A percentile compares a stretch with the other conserved stretches of the same genome.
Evolutionary conservation across 2,113 vertebrate genomes (phyloP).

Genomic region (Tilapia sparmanii): DNA sequence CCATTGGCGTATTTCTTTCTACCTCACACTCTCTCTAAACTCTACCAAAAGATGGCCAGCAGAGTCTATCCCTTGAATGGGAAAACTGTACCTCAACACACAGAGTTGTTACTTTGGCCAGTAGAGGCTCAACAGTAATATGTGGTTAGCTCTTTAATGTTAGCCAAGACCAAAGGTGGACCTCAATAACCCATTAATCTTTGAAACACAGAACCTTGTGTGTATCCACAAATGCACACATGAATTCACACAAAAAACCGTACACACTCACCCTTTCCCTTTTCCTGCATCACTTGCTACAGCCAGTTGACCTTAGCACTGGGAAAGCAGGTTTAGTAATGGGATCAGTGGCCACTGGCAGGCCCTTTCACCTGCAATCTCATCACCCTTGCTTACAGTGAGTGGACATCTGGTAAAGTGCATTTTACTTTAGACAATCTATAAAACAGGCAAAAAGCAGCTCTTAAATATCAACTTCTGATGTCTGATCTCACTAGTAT

Average conservation of each 20-base stretch:
- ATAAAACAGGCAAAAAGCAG: neutral
- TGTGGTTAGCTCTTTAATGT: slow-evolving; percentile 24
- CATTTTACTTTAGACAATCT: neutral
- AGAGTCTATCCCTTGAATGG: slow-evolving; percentile 37
- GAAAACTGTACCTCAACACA: slow-evolving; percentile 26
- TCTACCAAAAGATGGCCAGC: neutral
- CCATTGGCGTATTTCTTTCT: neutral
- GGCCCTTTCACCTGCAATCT: slow-evolving; percentile 40
- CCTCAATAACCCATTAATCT: slow-evolving; percentile 38
- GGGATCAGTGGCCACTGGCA: slow-evolving; percentile 46
- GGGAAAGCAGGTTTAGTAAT: slow-evolving; percentile 54
- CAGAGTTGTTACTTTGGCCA: slow-evolving; percentile 30
- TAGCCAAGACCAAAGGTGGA: slow-evolving; percentile 26
- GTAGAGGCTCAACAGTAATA: slow-evolving; percentile 28
- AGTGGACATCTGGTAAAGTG: slow-evolving; percentile 19
- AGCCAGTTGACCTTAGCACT: slow-evolving; percentile 48
- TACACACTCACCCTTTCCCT: neutral
- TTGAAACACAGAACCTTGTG: neutral
- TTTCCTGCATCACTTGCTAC: slow-evolving; percentile 26
- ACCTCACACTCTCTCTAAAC: neutral
- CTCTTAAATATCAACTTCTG: neutral
- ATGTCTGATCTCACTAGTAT: neutral
- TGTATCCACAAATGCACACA: slow-evolving; percentile 10
- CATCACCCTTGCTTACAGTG: slow-evolving; percentile 42
- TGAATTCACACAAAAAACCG: neutral